These are phyloP conservation scores for Leptoteleia sp. DNA, from an alignment of 1,140 invertebrate genomes.

Conservation along the genomic window DNA sequence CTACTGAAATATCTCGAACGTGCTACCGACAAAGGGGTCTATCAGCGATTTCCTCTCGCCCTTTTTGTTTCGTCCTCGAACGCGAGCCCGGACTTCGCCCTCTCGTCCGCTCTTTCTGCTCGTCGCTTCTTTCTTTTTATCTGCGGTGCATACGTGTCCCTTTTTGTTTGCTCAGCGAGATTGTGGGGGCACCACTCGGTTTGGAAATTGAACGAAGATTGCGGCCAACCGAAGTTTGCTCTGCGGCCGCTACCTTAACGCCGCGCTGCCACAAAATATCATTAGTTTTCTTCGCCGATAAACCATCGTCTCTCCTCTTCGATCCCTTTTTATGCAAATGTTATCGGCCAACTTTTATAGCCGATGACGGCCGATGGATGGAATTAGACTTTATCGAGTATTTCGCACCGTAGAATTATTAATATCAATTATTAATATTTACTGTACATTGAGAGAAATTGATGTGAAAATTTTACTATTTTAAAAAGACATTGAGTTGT, in stretches of 20 bases:
- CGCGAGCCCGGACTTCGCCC: constrained; percentile 31
- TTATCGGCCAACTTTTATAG: no score
- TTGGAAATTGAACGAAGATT: constrained; percentile 78
- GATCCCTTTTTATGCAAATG: background rate
- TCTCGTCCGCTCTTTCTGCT: constrained; percentile 37
- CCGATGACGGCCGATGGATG: no score
- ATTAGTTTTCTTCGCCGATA: constrained; percentile 63
- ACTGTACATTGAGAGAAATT: no score
- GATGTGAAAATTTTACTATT: no score
- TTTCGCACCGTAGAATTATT: no score
- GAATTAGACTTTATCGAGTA: no score
- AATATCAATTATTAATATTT: no score
- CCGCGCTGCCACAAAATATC: constrained; percentile 74
- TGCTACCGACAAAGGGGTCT: constrained; percentile 63
- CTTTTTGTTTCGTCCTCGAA: constrained; percentile 58
- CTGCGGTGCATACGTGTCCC: constrained; percentile 57
- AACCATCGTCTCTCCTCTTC: constrained; percentile 23
- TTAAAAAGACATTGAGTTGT: no score
- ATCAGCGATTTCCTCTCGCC: constrained; percentile 62
- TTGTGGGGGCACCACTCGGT: constrained; percentile 66
- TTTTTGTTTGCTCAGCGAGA: constrained; percentile 70
- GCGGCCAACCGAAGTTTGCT: constrained; percentile 71
- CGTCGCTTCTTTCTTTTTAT: constrained; percentile 51
- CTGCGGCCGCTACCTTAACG: constrained; percentile 71
- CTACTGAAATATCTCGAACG: constrained; percentile 68